These are phyloP conservation scores for Drosophila aff. DNA, from an alignment of 1,140 invertebrate species.

Conservation along the genomic window DNA sequence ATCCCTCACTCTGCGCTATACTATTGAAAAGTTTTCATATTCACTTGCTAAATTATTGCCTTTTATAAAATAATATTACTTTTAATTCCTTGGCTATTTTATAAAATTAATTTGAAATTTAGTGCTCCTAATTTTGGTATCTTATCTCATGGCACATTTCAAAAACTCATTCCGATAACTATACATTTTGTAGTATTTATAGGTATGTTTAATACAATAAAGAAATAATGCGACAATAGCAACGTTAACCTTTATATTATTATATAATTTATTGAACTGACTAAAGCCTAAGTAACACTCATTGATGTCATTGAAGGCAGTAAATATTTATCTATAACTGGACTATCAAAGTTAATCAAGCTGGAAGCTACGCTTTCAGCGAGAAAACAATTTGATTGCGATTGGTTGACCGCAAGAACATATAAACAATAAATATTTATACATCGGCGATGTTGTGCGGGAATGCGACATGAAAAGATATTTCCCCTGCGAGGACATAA, in stretches of 20 bases:
- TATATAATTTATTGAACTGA: not conserved
- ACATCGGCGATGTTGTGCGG: conserved; percentile 23
- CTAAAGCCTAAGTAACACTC: not conserved
- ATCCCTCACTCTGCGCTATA: too few species aligned
- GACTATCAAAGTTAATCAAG: conserved; percentile 51
- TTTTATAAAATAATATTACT: too few species aligned
- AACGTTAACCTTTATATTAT: not conserved
- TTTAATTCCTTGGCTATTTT: not conserved
- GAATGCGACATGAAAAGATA: conserved; percentile 31
- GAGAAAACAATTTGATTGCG: conserved; percentile 62
- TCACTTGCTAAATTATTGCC: too few species aligned
- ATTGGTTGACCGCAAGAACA: conserved; percentile 52
- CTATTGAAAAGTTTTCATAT: too few species aligned
- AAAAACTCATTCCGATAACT: not conserved
- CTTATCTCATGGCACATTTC: not conserved
- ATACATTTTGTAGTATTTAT: not conserved
- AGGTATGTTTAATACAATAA: not conserved
- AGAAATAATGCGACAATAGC: not conserved
- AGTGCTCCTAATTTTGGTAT: not conserved
- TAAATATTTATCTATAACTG: conserved; percentile 34
- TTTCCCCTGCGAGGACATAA: conserved; percentile 48
- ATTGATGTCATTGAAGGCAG: conserved; percentile 2
- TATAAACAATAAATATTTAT: conserved; percentile 58
- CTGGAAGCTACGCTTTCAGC: not conserved
- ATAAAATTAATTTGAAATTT: not conserved